Evolutionary conservation across 2,797 vertebrate species (phyloP).

Genomic region (Galagoides demidoff): DNA sequence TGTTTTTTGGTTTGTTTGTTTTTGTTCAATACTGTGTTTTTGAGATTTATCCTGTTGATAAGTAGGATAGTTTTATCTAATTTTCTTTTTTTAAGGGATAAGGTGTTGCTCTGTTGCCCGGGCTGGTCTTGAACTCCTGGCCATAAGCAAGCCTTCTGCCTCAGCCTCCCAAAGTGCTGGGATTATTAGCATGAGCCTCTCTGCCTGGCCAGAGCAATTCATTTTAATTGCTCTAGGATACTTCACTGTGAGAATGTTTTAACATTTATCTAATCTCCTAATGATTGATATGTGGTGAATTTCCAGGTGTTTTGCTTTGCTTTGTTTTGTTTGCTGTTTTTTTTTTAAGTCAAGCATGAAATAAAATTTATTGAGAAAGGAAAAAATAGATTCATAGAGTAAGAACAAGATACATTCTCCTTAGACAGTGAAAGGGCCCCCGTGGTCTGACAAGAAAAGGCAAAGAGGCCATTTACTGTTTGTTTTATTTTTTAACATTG

Average conservation of each 20-base stretch:
- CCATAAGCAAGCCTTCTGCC: background rate
- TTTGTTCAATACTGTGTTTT: background rate
- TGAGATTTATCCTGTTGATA: background rate
- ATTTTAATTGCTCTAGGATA: slow-evolving; percentile 2
- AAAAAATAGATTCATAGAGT: too few species aligned
- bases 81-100: background rate
- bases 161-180: background rate
- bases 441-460: too few species aligned
- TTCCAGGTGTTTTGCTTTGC: background rate
- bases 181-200: background rate
- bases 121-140: background rate
- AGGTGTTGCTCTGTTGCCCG: background rate
- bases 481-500: background rate
- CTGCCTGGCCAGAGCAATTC: background rate
- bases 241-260: background rate
- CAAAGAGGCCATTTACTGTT: too few species aligned
- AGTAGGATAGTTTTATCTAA: background rate
- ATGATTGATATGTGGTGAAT: background rate
- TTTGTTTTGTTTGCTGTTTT: background rate
- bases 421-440: too few species aligned
- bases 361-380: too few species aligned
- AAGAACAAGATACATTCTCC: too few species aligned
- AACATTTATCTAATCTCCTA: background rate
- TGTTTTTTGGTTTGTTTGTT: background rate
- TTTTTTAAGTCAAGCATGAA: too few species aligned